Base-by-base conservation (phyloP, 2,888 invertebrate species). In the Xiphydria camelus region DNA sequence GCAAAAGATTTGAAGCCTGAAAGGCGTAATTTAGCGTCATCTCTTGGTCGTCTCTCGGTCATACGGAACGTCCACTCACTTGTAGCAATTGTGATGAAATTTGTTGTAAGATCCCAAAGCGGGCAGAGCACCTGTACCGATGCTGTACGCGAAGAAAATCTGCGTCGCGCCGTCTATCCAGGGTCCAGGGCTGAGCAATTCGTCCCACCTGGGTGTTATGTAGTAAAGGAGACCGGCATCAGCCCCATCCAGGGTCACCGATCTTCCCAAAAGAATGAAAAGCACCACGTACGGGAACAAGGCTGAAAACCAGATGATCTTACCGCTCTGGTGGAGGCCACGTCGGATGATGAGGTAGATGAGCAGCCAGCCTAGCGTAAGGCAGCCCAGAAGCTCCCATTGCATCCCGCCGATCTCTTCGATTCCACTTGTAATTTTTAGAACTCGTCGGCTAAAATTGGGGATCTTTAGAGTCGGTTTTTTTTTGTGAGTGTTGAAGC, bases 91-190 rank as follows among this genome's bases (percentile, higher is more conserved):
- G 68, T 89, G 88, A 68, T 89, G 83, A 65, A 88, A 87, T 63
- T 85, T 83, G 73, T 88, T 88, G 75, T 88, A 88, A 36, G 87
- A 87, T 33, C 88, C 87, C 29, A 86, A 78, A 3, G 88, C 87
- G 2, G 89, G 81, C 33, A 89, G 74, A 1, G 88, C 88, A 9
- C 88, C 88, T 50, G 87, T 88, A 12, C 88, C 88, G 36, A 88
- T 87, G 45, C 88, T 88, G 60, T 89, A 82, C 1, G 88, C 88
- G 72, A 88, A 89, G 77, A 89, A 88, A 54, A 88, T 87, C 70
- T 89, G 88, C 2, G 87, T 86, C 1, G 87, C 86, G 0, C 88
- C 88, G 61, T 89, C 88, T 60, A 87, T 85, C 88, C 88, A 89
- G 7, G 82, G 82, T 21, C 77, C 79, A 1, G 82, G 77, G 6